phyloP scores from a whole-genome alignment of 1,140 invertebrate genomes.

The Agrypnia vestita region DNA sequence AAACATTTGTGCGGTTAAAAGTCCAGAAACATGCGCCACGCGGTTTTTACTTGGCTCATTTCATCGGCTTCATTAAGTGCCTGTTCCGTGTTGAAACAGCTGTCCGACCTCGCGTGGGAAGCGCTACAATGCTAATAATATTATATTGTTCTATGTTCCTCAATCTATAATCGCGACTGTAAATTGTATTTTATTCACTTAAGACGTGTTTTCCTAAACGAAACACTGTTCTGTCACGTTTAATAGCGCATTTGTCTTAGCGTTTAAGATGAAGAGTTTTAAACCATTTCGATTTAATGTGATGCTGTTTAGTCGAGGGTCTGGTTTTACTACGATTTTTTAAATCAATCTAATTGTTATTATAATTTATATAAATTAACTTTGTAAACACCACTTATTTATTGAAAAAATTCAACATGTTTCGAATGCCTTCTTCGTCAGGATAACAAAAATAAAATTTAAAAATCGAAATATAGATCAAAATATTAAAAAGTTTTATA shows the following conservation, averaged over 20 bases:
- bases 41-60: constrained; percentile 15
- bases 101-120: background rate
- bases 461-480: too few species aligned
- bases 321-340: too few species aligned
- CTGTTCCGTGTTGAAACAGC: background rate
- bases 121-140: background rate
- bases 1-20: background rate
- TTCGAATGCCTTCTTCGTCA: too few species aligned
- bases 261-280: too few species aligned
- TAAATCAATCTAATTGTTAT: too few species aligned
- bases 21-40: background rate
- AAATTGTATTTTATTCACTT: constrained; percentile 18
- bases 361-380: too few species aligned
- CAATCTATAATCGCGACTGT: background rate
- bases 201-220: background rate
- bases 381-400: too few species aligned
- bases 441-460: too few species aligned
- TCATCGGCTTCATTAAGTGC: background rate
- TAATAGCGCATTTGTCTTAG: background rate
- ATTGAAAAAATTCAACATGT: too few species aligned
- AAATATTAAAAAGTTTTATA: too few species aligned
- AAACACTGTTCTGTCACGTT: background rate
- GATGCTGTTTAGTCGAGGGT: too few species aligned
- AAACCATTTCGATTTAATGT: too few species aligned
- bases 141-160: background rate